Base-by-base conservation (phyloP, 2,113 vertebrate species). In the Proterorhinus semilunaris region DNA sequence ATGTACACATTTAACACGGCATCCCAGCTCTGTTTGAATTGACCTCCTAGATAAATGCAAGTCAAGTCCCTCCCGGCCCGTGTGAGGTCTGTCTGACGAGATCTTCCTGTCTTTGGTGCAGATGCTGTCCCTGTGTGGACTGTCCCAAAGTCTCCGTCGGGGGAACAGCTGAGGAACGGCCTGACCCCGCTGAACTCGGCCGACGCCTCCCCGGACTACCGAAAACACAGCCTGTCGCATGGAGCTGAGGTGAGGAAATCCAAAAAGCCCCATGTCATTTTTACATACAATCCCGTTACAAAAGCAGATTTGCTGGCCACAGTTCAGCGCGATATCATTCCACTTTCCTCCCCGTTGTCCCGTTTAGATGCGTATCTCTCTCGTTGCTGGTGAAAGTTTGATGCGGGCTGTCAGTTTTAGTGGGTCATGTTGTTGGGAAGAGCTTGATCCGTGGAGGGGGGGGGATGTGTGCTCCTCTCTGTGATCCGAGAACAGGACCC, bases 41-140 rank as follows among this genome's bases (percentile, higher is more conserved):
- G 46, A 47, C 7, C 7, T 47, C 10, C 10, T 21, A 10, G 3
- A 57, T 12, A 58, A 2, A 36, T 42, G 27, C 5, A 58, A 58
- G 8, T 21, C 6, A 55, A 4, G 5, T 55, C 10, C 53, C 10
- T 10, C 16, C 5, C 45, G 8, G 8, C 42, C 36, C 45, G 15
- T n/a, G 6, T 21, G 2, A 10, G n/a, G 11, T 0, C 10, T 45
- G 27, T 8, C 11, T 8, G 36, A 13, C 46, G 8, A 87, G 78
- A 87, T 72, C 6, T 50, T 43, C 36, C 51, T 81, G 51, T 76
- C 87, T 44, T 92, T 80, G 57, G 91, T 93, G 84, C 90, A 98
- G 97, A 98, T 88, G 93, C 85, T 91, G 90, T 91, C 85, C 91
- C 95, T 86, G 94, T 94, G 89, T 99, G 96, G 96, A 93, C 92